Conservation (phyloP, 2,888 invertebrate genomes). For the Heterodera filipjevi region DNA sequence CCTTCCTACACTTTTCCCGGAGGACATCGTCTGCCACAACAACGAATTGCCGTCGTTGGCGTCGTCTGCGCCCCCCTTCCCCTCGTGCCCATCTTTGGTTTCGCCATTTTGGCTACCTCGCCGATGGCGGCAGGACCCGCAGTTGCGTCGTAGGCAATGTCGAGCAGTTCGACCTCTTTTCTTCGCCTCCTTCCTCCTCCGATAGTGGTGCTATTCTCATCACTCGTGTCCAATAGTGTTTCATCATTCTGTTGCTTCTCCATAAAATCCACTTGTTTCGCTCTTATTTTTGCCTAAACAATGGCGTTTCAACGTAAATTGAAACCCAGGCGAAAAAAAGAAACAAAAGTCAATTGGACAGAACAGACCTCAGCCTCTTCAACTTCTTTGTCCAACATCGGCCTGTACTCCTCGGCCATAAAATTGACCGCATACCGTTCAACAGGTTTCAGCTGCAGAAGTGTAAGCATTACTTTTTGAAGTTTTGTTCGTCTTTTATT, state of each 20-base stretch:
- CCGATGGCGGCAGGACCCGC: not conserved
- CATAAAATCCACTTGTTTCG: conserved; percentile 37
- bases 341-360: too few relatives aligned
- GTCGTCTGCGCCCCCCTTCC: not conserved
- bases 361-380: conserved; percentile 79
- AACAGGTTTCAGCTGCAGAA: conserved; percentile 81
- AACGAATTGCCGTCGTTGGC: not conserved
- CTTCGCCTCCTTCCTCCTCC: conserved; percentile 28
- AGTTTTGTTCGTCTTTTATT: not conserved
- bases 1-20: conserved; percentile 10
- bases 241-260: conserved; percentile 21
- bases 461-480: not conserved
- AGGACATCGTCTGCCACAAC: conserved; percentile 2
- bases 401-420: conserved; percentile 83
- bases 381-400: conserved; percentile 80
- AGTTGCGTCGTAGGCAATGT: conserved; percentile 13
- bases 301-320: not conserved
- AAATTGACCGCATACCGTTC: conserved; percentile 92
- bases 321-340: too few relatives aligned
- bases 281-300: conserved; percentile 48
- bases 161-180: not conserved
- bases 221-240: not conserved
- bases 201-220: conserved; percentile 39
- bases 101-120: conserved; percentile 21
- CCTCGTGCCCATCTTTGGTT: conserved; percentile 2